Percentiles rank a stretch among this genome's conserved stretches.
These are phyloP conservation scores for Anneissia japonica DNA, from an alignment of 35 echinoderm and acorn worm species.

Conservation along the genomic window DNA sequence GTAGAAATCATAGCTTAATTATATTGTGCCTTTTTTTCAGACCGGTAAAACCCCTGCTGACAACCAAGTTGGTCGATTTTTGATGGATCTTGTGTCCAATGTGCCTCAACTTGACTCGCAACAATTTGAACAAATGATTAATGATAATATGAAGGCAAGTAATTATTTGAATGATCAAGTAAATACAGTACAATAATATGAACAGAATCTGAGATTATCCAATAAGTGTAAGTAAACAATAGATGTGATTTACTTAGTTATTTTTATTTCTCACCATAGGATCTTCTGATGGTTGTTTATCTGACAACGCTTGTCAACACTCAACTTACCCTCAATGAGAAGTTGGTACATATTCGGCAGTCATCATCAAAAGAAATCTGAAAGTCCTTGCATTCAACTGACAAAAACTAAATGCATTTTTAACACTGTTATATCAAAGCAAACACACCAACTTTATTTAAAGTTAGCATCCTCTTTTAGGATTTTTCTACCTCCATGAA, in stretches of 20 bases:
- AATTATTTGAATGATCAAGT: background rate
- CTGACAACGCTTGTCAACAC: slow-evolving; percentile 77
- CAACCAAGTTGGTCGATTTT: slow-evolving; percentile 81
- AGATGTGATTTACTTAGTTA: background rate
- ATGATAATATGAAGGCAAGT: slow-evolving; percentile 96
- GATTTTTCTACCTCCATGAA: background rate
- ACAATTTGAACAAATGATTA: slow-evolving; percentile 92
- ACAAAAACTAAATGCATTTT: background rate
- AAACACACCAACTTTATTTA: background rate
- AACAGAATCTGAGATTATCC: background rate
- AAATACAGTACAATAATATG: background rate
- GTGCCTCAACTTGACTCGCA: slow-evolving; percentile 87
- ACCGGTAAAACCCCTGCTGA: slow-evolving; percentile 73
- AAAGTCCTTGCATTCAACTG: background rate
- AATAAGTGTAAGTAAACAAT: no score
- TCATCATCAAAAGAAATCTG: background rate
- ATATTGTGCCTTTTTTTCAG: slow-evolving; percentile 24
- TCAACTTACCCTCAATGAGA: slow-evolving; percentile 85
- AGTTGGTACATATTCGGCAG: slow-evolving; percentile 42
- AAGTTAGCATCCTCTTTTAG: background rate
- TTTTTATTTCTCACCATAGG: slow-evolving; percentile 41
- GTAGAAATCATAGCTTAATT: no score
- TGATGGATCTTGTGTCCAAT: slow-evolving; percentile 86
- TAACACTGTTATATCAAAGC: background rate
- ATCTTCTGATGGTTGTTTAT: slow-evolving; percentile 91